Conservation (phyloP, 2,888 invertebrate species). For the Tenthredo amoena region DNA sequence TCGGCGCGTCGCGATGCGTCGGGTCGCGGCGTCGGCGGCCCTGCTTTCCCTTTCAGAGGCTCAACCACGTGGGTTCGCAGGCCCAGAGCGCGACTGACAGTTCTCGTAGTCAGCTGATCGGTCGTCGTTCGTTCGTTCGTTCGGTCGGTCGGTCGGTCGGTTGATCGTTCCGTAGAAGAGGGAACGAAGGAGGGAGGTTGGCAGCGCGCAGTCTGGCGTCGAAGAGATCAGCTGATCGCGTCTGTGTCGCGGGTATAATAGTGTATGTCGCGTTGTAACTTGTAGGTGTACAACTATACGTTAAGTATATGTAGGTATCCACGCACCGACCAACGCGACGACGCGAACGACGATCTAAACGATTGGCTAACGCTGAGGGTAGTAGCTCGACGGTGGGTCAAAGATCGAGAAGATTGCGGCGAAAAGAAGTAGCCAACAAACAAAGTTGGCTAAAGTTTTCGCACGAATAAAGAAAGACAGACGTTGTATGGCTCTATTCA, state of each 20-base stretch:
- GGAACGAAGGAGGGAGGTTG: slow-evolving; percentile 65
- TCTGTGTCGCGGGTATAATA: slow-evolving; percentile 43
- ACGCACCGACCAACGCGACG: background rate
- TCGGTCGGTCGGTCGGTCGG: slow-evolving; percentile 38
- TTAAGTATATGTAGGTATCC: background rate
- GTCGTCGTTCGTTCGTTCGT: slow-evolving; percentile 58
- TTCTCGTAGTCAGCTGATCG: slow-evolving; percentile 75
- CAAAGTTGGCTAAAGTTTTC: background rate
- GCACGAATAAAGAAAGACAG: background rate
- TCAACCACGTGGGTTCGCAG: slow-evolving; percentile 53
- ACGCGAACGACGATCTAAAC: background rate
- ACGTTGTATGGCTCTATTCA: background rate
- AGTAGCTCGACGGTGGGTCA: background rate
- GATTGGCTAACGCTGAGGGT: background rate
- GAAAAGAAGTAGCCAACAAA: background rate
- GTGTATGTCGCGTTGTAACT: slow-evolving; percentile 9
- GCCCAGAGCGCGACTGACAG: slow-evolving; percentile 71
- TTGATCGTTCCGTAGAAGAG: slow-evolving; percentile 32
- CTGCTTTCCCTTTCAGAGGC: slow-evolving; percentile 15
- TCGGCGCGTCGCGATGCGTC: slow-evolving; percentile 14
- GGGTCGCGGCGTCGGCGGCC: background rate
- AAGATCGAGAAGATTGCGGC: background rate
- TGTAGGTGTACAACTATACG: background rate
- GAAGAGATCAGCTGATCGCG: slow-evolving; percentile 57
- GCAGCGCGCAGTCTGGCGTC: slow-evolving; percentile 75